These are phyloP conservation scores for Ranitomeya variabilis DNA, from an alignment of 2,113 vertebrate species.

Conservation along the genomic window DNA sequence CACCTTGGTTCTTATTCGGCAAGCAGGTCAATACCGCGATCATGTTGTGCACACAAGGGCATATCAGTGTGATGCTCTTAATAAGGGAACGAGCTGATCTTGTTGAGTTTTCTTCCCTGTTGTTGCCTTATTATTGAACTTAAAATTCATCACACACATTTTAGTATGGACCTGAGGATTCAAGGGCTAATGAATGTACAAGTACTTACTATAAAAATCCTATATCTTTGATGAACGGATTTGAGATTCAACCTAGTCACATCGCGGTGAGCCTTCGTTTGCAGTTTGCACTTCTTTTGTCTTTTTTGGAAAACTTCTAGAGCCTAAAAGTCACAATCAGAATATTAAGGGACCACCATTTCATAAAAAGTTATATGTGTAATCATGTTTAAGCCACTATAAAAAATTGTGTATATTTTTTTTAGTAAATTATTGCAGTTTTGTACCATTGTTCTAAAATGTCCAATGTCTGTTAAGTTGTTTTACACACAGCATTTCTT, in stretches of 20 bases:
- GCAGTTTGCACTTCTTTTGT: no score
- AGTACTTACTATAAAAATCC: background rate
- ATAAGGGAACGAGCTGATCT: background rate
- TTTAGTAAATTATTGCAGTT: background rate
- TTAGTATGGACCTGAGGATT: background rate
- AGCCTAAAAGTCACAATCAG: background rate
- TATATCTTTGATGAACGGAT: background rate
- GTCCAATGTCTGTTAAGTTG: background rate
- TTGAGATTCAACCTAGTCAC: background rate
- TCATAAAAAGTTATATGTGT: background rate
- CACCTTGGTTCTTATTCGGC: background rate
- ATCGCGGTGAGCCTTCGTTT: background rate
- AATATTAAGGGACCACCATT: background rate
- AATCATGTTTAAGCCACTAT: background rate
- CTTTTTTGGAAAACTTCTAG: background rate
- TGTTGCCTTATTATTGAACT: background rate
- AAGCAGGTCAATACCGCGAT: background rate
- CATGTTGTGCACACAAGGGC: background rate
- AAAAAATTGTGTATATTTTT: background rate
- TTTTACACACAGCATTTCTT: no score
- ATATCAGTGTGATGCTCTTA: background rate
- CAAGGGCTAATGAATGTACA: background rate
- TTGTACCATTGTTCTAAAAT: background rate
- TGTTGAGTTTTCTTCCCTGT: background rate
- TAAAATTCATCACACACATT: background rate